phyloP scores from a whole-genome alignment of 2,797 vertebrate genomes.

The Erethizon dorsatum region DNA sequence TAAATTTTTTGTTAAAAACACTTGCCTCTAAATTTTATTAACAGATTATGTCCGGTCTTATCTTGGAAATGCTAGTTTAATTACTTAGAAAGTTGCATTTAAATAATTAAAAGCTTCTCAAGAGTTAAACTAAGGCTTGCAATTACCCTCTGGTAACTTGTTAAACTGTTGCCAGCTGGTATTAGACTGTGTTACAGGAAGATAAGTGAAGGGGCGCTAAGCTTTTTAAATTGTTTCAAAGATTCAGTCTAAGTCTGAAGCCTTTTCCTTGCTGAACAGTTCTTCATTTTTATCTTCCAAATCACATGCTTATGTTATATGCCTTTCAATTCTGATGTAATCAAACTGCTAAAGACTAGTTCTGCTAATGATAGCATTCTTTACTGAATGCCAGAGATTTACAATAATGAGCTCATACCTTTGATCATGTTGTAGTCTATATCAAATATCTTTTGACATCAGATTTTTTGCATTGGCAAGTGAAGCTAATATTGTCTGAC shows the following conservation, averaged over 20 bases:
- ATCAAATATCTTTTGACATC: background rate
- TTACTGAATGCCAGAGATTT: background rate
- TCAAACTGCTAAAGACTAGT: background rate
- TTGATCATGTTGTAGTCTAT: background rate
- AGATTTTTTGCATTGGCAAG: background rate
- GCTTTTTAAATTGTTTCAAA: background rate
- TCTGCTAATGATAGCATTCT: background rate
- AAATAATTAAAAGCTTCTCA: background rate
- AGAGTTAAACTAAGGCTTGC: background rate
- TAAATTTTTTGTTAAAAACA: slow-evolving; percentile 94
- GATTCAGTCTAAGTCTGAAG: background rate
- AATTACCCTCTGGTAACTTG: background rate
- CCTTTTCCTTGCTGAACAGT: background rate
- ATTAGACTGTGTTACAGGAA: background rate
- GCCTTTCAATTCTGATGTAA: background rate
- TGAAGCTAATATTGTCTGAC: background rate
- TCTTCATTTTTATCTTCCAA: background rate
- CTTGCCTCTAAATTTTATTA: slow-evolving; percentile 78
- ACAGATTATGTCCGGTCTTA: background rate
- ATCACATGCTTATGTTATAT: background rate
- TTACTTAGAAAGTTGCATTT: slow-evolving; percentile 52
- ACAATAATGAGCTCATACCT: background rate
- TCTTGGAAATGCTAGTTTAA: background rate
- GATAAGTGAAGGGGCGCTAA: background rate
- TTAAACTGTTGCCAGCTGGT: background rate